These are phyloP conservation scores for Galeopterus variegatus DNA, from an alignment of 2,113 vertebrate species.

Conservation along the genomic window DNA sequence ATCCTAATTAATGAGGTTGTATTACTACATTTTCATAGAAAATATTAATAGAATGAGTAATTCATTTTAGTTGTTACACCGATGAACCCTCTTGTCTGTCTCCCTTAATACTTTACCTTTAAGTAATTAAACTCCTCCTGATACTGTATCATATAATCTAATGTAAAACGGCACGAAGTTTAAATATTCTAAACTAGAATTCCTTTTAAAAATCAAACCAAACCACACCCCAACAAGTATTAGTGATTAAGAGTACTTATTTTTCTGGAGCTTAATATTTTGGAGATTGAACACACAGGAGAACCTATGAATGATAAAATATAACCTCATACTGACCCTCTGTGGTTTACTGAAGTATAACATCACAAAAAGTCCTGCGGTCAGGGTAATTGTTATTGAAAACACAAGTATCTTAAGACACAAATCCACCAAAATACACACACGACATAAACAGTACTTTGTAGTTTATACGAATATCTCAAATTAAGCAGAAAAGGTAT, in stretches of 20 bases:
- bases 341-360: conserved; percentile 79
- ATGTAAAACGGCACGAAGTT: background rate
- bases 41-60: background rate
- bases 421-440: conserved; percentile 5
- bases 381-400: conserved; percentile 34
- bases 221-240: conserved; percentile 53
- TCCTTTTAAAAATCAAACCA: conserved; percentile 61
- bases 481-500: conserved; percentile 38
- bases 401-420: conserved; percentile 38
- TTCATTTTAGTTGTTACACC: conserved; percentile 28
- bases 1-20: conserved; percentile 39
- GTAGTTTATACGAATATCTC: conserved; percentile 32
- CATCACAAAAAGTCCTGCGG: conserved; percentile 45
- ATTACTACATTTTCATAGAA: conserved; percentile 13
- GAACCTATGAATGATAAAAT: background rate
- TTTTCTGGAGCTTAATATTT: conserved; percentile 51
- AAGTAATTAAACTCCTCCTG: background rate
- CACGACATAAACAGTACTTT: background rate
- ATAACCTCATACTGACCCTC: conserved; percentile 79
- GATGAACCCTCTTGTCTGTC: background rate
- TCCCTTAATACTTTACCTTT: conserved; percentile 28
- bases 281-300: conserved; percentile 54
- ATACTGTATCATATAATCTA: background rate
- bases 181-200: conserved; percentile 43
- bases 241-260: conserved; percentile 42